These are phyloP conservation scores for Mythimna vitellina DNA, from an alignment of 2,888 invertebrate genomes.

Conservation along the genomic window DNA sequence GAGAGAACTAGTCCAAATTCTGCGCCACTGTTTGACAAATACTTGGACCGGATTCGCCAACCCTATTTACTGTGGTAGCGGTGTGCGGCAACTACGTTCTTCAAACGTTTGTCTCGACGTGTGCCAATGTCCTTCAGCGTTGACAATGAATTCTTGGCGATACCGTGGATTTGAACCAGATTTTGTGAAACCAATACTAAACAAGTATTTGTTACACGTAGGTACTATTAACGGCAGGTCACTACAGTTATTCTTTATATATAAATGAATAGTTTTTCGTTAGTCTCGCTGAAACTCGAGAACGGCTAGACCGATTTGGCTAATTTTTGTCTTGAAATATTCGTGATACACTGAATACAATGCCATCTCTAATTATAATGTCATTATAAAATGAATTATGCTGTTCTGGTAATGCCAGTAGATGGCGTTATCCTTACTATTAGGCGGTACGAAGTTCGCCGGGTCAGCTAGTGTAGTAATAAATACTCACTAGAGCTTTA, in stretches of 20 bases:
- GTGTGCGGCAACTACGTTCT: constrained; percentile 56
- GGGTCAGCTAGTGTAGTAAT: too few species aligned
- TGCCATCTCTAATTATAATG: too few species aligned
- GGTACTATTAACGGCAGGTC: background rate
- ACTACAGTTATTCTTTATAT: too few species aligned
- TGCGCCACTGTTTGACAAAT: constrained; percentile 32
- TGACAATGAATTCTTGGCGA: constrained; percentile 17
- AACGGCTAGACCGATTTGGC: too few species aligned
- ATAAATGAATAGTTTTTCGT: too few species aligned
- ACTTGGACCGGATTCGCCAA: constrained; percentile 25
- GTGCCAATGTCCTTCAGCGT: constrained; percentile 26
- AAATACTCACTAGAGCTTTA: background rate
- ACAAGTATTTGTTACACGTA: background rate
- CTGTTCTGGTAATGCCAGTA: too few species aligned
- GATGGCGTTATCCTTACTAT: too few species aligned
- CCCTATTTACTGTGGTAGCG: constrained; percentile 37
- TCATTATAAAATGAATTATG: too few species aligned
- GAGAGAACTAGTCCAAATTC: constrained; percentile 5
- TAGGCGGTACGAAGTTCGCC: too few species aligned
- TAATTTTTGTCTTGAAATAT: too few species aligned
- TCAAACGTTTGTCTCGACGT: constrained; percentile 24
- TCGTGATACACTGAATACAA: too few species aligned
- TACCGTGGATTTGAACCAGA: background rate
- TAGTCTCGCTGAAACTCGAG: too few species aligned
- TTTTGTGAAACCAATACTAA: background rate